These are phyloP conservation scores for Callimico goeldii DNA, from an alignment of 2,797 vertebrate species.

Conservation along the genomic window DNA sequence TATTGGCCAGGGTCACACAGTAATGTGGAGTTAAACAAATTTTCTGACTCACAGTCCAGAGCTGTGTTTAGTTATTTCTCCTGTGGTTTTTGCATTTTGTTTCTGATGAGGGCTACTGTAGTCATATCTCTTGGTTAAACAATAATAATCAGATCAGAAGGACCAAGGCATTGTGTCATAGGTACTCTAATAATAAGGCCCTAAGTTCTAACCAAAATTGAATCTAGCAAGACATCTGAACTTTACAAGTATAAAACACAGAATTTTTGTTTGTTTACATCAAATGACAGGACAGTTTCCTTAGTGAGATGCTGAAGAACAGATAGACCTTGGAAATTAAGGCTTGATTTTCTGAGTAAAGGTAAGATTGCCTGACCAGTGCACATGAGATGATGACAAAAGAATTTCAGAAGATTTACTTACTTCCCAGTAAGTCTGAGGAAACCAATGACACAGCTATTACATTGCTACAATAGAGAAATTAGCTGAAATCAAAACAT, in stretches of 20 bases:
- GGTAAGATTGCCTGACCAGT: background rate
- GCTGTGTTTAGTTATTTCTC: background rate
- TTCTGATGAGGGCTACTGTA: background rate
- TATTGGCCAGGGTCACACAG: background rate
- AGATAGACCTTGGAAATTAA: constrained; percentile 23
- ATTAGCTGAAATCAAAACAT: background rate
- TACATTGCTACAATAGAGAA: background rate
- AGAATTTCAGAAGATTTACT: constrained; percentile 13
- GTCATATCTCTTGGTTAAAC: background rate
- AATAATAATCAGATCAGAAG: background rate
- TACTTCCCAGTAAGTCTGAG: background rate
- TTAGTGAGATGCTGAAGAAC: constrained; percentile 15
- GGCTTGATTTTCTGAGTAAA: constrained; percentile 7
- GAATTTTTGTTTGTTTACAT: constrained; percentile 35
- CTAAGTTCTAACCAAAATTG: background rate
- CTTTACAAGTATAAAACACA: background rate
- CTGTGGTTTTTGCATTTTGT: background rate
- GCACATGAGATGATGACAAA: background rate
- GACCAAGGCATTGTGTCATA: background rate
- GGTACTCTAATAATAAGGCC: background rate
- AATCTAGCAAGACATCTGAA: background rate
- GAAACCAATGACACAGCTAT: background rate
- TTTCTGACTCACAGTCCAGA: background rate
- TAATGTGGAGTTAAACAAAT: background rate
- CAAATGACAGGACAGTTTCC: background rate